Evolutionary conservation across 2,888 invertebrate genomes (phyloP).

Genomic region (Folsomia manolachei): DNA sequence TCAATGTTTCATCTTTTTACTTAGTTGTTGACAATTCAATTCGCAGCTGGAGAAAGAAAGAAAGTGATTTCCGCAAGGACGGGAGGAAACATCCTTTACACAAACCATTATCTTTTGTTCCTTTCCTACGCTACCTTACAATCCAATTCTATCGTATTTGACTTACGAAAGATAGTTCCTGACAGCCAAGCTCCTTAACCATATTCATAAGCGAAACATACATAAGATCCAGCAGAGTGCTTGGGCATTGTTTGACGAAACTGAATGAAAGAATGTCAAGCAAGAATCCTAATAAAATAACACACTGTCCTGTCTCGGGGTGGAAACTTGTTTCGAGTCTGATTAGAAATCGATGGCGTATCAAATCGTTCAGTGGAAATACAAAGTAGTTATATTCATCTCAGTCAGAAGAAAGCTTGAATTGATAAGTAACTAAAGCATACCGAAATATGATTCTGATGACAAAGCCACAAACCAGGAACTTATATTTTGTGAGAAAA

Average conservation of each 20-base stretch:
- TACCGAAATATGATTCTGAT: background rate
- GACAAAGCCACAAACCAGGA: background rate
- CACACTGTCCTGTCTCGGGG: no score
- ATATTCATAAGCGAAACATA: no score
- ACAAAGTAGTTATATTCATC: background rate
- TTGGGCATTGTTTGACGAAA: background rate
- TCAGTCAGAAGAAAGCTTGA: background rate
- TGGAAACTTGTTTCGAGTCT: no score
- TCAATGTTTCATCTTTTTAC: background rate
- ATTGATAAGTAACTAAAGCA: background rate
- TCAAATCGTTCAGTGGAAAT: no score
- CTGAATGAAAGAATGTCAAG: no score
- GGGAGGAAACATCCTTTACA: background rate
- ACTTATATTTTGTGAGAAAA: background rate
- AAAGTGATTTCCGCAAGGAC: slow-evolving; percentile 1
- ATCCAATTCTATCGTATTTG: no score
- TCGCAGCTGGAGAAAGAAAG: background rate
- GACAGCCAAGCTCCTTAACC: no score
- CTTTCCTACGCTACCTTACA: background rate
- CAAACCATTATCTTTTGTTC: background rate
- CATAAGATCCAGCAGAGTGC: no score
- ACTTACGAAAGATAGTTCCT: background rate
- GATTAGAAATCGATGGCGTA: no score
- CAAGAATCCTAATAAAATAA: no score
- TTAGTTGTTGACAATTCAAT: background rate